Base-by-base conservation (phyloP, 2,888 invertebrate species). In the Unio pictorum region DNA sequence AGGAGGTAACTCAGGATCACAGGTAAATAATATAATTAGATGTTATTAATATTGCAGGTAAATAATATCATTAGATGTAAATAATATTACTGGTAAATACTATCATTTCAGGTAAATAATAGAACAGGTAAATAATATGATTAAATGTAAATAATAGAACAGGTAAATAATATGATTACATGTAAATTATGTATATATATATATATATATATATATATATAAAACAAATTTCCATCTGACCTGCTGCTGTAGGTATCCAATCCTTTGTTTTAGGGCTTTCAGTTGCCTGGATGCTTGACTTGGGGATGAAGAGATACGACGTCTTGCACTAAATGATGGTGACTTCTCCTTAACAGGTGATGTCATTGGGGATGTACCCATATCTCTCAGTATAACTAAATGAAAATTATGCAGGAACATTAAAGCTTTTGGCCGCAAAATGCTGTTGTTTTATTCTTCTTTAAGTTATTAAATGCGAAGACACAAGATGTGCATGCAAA, bases 211-310 rank as follows among this genome's bases (percentile, higher is more conserved):
- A 23, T 23, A 23, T 23, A 23, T 23, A 23, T 23, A 23, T 23
- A 8, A 15, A 26, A 34, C n/a, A 23, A 30, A 62, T 26, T 2
- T 71, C 4, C 30, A 34, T 2, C 66, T 55, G 64, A 87, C 87
- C 82, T 88, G 88, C 66, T 86, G 85, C 67, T 86, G 86, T 7
- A 88, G 82, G 64, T 81, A 79, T 1, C 76, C 68, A 4, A 89
- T 76, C 45, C 88, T 74, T 68, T 87, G 86, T 68, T 84, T 84
- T 65, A 86, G 76, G 15, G 81, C 76, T 59, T 79, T 77, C 26
- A 83, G 71, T 64, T 84, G 84, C 72, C 81, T 67, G 1, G 75
- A 56, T 1, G 74, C 69, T 18, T 75, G 71, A 64, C 64, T 81
- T 45, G 75, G 70, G 20, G 71, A 76, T 28, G 71, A 64, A 45